These are phyloP conservation scores for Atherinomorus stipes DNA, from an alignment of 2,113 vertebrate genomes.

Conservation along the genomic window DNA sequence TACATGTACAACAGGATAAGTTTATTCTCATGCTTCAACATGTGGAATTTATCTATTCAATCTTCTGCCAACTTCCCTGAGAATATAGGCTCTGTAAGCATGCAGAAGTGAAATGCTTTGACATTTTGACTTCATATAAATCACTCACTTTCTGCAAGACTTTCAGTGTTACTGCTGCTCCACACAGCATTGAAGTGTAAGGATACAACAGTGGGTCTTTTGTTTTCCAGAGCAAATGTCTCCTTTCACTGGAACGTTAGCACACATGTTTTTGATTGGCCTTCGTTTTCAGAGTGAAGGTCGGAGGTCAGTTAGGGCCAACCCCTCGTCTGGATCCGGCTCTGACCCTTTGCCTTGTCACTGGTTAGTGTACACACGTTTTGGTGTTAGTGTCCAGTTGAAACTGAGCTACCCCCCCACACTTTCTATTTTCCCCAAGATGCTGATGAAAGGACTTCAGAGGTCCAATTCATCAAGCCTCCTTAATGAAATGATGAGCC, in stretches of 20 bases:
- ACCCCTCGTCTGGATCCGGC: constrained; percentile 48
- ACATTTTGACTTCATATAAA: constrained; percentile 21
- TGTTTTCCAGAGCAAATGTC: constrained; percentile 44
- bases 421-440: constrained; percentile 35
- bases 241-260: constrained; percentile 27
- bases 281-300: constrained; percentile 56
- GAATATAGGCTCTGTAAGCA: constrained; percentile 1
- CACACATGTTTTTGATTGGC: constrained; percentile 69
- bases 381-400: constrained; percentile 32
- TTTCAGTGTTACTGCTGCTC: background rate
- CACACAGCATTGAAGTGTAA: background rate
- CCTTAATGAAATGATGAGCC: constrained; percentile 63
- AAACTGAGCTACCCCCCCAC: constrained; percentile 21
- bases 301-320: constrained; percentile 50
- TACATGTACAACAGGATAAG: constrained; percentile 28
- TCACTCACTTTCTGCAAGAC: constrained; percentile 24
- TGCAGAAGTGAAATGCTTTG: constrained; percentile 16
- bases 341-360: constrained; percentile 42
- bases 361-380: constrained; percentile 62
- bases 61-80: background rate
- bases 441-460: constrained; percentile 64
- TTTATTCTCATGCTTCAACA: constrained; percentile 32
- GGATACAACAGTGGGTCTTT: constrained; percentile 35
- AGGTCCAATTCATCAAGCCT: constrained; percentile 61
- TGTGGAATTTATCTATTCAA: constrained; percentile 30